These are phyloP conservation scores for Panorpa germanica DNA, from an alignment of 2,888 invertebrate species.

Conservation along the genomic window DNA sequence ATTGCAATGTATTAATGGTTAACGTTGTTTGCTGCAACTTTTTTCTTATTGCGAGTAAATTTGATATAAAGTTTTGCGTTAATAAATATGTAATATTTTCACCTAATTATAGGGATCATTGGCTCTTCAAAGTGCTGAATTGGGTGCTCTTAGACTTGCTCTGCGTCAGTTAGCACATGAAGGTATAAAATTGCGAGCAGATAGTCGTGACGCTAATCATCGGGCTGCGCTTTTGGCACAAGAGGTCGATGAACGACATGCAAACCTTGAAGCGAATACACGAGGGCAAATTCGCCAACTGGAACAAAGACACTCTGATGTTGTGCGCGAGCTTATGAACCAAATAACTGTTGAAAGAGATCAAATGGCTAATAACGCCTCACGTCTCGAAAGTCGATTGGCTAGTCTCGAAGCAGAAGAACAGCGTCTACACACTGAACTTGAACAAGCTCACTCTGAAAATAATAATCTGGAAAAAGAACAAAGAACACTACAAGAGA, in stretches of 20 bases:
- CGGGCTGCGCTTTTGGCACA: conserved; percentile 66
- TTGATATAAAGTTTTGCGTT: conserved; percentile 12
- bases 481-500: conserved; percentile 36
- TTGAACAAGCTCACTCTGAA: conserved; percentile 38
- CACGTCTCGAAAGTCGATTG: conserved; percentile 42
- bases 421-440: conserved; percentile 39
- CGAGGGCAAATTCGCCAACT: conserved; percentile 47
- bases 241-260: conserved; percentile 82
- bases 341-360: conserved; percentile 60
- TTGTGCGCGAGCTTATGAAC: conserved; percentile 45
- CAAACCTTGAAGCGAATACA: conserved; percentile 57
- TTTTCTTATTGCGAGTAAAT: not conserved
- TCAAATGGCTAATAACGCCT: conserved; percentile 35
- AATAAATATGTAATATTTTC: conserved; percentile 22
- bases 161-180: conserved; percentile 53
- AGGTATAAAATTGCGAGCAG: conserved; percentile 59
- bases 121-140: conserved; percentile 44
- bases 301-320: conserved; percentile 61
- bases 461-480: conserved; percentile 43
- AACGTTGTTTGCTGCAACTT: too few relatives aligned
- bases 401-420: conserved; percentile 47
- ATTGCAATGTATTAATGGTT: too few relatives aligned
- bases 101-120: conserved; percentile 46
- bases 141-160: conserved; percentile 34
- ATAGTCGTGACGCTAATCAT: conserved; percentile 65